Percentiles rank a stretch among this genome's conserved stretches.
phyloP scores from a whole-genome alignment of 2,113 vertebrate species.

The Zootoca vivipara region DNA sequence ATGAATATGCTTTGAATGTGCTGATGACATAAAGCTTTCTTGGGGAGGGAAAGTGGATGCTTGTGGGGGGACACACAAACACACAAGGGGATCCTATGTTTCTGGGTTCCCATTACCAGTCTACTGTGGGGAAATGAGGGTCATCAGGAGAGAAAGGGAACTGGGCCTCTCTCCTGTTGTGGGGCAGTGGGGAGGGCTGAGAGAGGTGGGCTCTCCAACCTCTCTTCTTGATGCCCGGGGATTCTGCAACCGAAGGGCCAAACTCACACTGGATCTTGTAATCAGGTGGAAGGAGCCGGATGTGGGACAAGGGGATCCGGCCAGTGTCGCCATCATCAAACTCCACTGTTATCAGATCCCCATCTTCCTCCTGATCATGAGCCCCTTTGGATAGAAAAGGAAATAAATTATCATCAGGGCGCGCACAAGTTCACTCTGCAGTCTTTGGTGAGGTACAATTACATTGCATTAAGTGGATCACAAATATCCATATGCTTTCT shows the following conservation, averaged over 20 bases:
- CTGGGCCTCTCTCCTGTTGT: not conserved
- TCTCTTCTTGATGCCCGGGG: not conserved
- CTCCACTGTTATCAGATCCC: slow-evolving; percentile 96
- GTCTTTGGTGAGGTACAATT: too few relatives aligned
- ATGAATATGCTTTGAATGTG: too few relatives aligned
- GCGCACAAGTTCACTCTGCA: not conserved
- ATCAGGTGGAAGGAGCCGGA: slow-evolving; percentile 93
- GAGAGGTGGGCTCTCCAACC: too few relatives aligned
- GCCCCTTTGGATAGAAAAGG: slow-evolving; percentile 75
- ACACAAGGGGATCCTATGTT: too few relatives aligned
- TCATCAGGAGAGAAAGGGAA: not conserved
- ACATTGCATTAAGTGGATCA: too few relatives aligned
- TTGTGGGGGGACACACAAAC: too few relatives aligned
- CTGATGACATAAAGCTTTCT: too few relatives aligned
- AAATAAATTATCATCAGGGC: not conserved
- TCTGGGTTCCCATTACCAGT: too few relatives aligned
- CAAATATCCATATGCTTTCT: too few relatives aligned
- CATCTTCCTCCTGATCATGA: slow-evolving; percentile 88
- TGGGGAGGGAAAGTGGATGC: too few relatives aligned
- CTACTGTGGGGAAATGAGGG: too few relatives aligned
- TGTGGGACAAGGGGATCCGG: slow-evolving; percentile 94
- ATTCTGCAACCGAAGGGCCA: not conserved
- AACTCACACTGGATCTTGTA: slow-evolving; percentile 99
- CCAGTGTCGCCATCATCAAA: slow-evolving; percentile 98
- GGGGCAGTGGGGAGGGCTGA: too few relatives aligned